These are phyloP conservation scores for Scelioninae gen. 2 DNA, from an alignment of 2,888 invertebrate species.

Conservation along the genomic window DNA sequence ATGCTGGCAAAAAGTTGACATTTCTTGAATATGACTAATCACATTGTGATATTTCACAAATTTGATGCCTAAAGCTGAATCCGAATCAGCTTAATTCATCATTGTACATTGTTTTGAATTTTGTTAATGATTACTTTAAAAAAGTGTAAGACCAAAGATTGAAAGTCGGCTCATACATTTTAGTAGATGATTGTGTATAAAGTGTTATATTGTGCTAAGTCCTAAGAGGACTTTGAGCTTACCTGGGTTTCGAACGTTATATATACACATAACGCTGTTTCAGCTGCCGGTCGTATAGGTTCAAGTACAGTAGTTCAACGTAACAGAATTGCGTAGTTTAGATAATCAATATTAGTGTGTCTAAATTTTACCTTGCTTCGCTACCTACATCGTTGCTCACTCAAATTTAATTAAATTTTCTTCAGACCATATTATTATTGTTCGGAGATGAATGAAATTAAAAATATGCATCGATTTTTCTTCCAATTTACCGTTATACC, in stretches of 20 bases:
- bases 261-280: conserved; percentile 44
- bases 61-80: too few relatives aligned
- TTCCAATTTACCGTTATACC: too few relatives aligned
- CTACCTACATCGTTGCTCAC: conserved; percentile 9
- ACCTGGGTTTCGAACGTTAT: conserved; percentile 38
- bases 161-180: conserved; percentile 24
- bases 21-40: too few relatives aligned
- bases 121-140: conserved; percentile 19
- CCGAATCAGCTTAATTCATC: conserved; percentile 1
- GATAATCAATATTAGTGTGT: conserved; percentile 63
- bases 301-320: conserved; percentile 62
- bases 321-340: conserved; percentile 62
- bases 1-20: too few relatives aligned
- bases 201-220: conserved; percentile 34
- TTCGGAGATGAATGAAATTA: not conserved
- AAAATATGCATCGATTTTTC: not conserved
- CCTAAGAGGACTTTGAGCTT: conserved; percentile 46
- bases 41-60: too few relatives aligned
- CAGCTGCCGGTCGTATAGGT: conserved; percentile 50
- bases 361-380: conserved; percentile 29
- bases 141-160: conserved; percentile 16
- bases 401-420: conserved; percentile 11
- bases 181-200: conserved; percentile 34
- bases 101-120: conserved; percentile 4
- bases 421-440: not conserved